These are phyloP conservation scores for Tethya wilhelma DNA, from an alignment of 37 sponge, comb jelly and placozoan genomes.

Conservation along the genomic window DNA sequence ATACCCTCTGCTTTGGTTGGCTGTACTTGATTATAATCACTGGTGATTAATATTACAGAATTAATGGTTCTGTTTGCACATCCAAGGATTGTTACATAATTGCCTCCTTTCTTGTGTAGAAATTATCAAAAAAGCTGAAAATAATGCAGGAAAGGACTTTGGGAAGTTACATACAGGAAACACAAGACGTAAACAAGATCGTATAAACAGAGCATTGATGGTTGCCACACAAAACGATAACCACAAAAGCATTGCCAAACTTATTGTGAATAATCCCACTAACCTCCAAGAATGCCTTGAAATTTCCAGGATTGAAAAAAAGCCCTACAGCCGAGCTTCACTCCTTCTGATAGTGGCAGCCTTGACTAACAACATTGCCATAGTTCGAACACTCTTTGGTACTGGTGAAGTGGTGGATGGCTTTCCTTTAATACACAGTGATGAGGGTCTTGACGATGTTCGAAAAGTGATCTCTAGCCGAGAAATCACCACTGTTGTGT, in stretches of 20 bases:
- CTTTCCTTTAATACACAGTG: background rate
- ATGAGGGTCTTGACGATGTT: conserved; percentile 55
- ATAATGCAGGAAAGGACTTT: conserved; percentile 45
- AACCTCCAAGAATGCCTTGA: conserved; percentile 56
- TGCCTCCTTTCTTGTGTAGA: conserved; percentile 41
- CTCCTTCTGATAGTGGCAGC: conserved; percentile 72
- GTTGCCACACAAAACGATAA: conserved; percentile 64
- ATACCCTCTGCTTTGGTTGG: no score
- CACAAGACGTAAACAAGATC: conserved; percentile 47
- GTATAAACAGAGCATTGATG: conserved; percentile 63
- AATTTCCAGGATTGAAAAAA: conserved; percentile 19
- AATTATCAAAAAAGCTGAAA: conserved; percentile 72
- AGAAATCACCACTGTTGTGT: conserved; percentile 71
- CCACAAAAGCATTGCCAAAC: conserved; percentile 59
- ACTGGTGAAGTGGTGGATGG: conserved; percentile 3
- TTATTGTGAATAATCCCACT: conserved; percentile 59
- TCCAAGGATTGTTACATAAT: no score
- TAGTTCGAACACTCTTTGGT: conserved; percentile 70
- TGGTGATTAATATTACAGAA: no score
- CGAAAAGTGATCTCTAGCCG: conserved; percentile 49
- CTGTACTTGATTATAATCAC: no score
- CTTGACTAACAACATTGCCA: conserved; percentile 21
- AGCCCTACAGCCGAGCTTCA: conserved; percentile 56
- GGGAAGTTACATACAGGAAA: conserved; percentile 28
- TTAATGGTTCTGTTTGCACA: no score